Evolutionary conservation across 2,888 invertebrate genomes (phyloP).

Genomic region (Bombyx huttoni): DNA sequence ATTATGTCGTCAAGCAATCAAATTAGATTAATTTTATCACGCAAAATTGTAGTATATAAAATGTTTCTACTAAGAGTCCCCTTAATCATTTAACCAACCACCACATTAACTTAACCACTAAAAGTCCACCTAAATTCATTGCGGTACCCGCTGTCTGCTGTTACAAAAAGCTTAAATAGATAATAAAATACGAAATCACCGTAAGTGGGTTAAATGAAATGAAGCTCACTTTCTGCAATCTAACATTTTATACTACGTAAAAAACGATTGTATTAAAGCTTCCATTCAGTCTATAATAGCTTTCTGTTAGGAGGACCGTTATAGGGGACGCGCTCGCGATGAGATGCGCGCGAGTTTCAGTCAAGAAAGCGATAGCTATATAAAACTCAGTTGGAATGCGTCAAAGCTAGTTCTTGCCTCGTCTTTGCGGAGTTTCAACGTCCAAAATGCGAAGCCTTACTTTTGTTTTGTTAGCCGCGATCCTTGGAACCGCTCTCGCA

Average conservation of each 20-base stretch:
- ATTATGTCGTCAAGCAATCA: too few species aligned
- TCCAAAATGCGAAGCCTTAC: conserved; percentile 44
- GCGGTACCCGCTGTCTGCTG: not conserved
- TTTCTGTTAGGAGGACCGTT: conserved; percentile 47
- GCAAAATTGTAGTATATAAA: too few species aligned
- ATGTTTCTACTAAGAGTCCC: too few species aligned
- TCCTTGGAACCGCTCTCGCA: conserved; percentile 51
- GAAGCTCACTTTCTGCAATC: not conserved
- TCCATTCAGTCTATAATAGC: conserved; percentile 27
- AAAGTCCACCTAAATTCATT: too few species aligned
- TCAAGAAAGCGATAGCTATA: conserved; percentile 33
- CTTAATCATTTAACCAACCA: too few species aligned
- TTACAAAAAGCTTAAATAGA: not conserved
- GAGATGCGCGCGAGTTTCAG: conserved; percentile 32
- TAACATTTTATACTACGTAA: not conserved
- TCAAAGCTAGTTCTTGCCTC: conserved; percentile 44
- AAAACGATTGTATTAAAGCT: conserved; percentile 15
- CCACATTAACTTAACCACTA: too few species aligned
- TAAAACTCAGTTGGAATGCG: conserved; percentile 35
- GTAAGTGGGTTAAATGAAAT: not conserved
- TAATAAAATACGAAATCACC: not conserved
- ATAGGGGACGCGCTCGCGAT: conserved; percentile 27
- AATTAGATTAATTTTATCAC: too few species aligned
- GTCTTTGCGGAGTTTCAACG: conserved; percentile 32
- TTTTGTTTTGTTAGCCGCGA: conserved; percentile 41